Percentiles rank a stretch among this genome's conserved stretches.
Evolutionary conservation across 2,888 invertebrate species (phyloP).

Genomic region (Hirtodrosophila duncani): DNA sequence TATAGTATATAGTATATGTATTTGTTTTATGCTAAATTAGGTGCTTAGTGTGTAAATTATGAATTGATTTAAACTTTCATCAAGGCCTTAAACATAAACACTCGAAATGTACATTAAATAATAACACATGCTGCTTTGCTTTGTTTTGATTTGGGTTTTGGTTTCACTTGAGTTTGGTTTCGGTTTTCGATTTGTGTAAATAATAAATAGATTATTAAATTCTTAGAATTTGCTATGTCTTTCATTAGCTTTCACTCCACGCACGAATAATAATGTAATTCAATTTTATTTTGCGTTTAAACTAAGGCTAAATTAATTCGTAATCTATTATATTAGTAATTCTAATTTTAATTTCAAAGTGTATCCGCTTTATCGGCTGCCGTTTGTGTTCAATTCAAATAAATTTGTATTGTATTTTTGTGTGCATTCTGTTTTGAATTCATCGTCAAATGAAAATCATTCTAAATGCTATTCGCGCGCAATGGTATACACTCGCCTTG

Average conservation of each 20-base stretch:
- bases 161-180: slow-evolving; percentile 1
- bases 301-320: slow-evolving; percentile 44
- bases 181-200: slow-evolving; percentile 18
- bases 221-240: slow-evolving; percentile 73
- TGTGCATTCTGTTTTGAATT: slow-evolving; percentile 4
- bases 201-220: slow-evolving; percentile 59
- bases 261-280: slow-evolving; percentile 42
- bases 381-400: slow-evolving; percentile 5
- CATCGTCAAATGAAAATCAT: slow-evolving; percentile 5
- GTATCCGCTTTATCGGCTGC: slow-evolving; percentile 1
- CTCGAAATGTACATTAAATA: slow-evolving; percentile 42
- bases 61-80: slow-evolving; percentile 61
- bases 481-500: slow-evolving; percentile 82
- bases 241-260: slow-evolving; percentile 62
- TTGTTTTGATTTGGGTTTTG: slow-evolving; percentile 28
- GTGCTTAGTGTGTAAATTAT: slow-evolving; percentile 57
- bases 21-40: slow-evolving; percentile 30
- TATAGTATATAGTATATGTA: slow-evolving; percentile 4
- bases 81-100: slow-evolving; percentile 43
- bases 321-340: slow-evolving; percentile 16
- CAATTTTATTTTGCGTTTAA: slow-evolving; percentile 38
- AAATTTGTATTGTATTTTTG: slow-evolving; percentile 21
- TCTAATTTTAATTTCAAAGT: slow-evolving; percentile 21
- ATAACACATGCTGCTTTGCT: slow-evolving; percentile 67
- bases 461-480: slow-evolving; percentile 81